Evolutionary conservation across 2,888 invertebrate species (phyloP).

Genomic region (Ectropis crepuscularia): DNA sequence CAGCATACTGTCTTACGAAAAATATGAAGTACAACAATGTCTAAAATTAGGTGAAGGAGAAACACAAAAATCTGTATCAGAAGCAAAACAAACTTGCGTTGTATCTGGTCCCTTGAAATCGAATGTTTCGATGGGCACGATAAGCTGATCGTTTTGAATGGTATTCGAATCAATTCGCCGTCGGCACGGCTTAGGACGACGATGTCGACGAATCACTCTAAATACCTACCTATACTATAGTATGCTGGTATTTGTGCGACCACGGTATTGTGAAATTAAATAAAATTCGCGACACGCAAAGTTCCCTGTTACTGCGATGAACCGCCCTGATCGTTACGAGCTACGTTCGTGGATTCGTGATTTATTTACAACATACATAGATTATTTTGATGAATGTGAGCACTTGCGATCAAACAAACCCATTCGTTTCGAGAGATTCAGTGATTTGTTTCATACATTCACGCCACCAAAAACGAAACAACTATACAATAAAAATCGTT

Average conservation of each 20-base stretch:
- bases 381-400: conserved; percentile 28
- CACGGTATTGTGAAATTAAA: conserved; percentile 24
- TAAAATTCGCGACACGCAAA: conserved; percentile 51
- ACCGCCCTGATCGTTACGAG: conserved; percentile 34
- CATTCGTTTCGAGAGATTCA: conserved; percentile 12
- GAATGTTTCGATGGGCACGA: conserved; percentile 52
- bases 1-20: not conserved
- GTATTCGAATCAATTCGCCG: conserved; percentile 59
- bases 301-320: conserved; percentile 42
- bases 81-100: conserved; percentile 49
- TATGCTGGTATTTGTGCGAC: conserved; percentile 32
- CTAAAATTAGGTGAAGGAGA: conserved; percentile 20
- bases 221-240: conserved; percentile 43
- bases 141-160: conserved; percentile 53
- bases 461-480: not conserved
- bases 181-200: conserved; percentile 45
- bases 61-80: conserved; percentile 22
- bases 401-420: conserved; percentile 7
- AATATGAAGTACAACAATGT: not conserved
- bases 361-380: conserved; percentile 34
- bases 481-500: conserved; percentile 7
- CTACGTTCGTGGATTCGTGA: conserved; percentile 36
- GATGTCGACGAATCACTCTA: conserved; percentile 47
- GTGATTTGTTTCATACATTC: conserved; percentile 9
- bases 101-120: conserved; percentile 42